These are phyloP conservation scores for Brachypalpus laphriformis DNA, from an alignment of 2,888 invertebrate genomes.

Conservation along the genomic window DNA sequence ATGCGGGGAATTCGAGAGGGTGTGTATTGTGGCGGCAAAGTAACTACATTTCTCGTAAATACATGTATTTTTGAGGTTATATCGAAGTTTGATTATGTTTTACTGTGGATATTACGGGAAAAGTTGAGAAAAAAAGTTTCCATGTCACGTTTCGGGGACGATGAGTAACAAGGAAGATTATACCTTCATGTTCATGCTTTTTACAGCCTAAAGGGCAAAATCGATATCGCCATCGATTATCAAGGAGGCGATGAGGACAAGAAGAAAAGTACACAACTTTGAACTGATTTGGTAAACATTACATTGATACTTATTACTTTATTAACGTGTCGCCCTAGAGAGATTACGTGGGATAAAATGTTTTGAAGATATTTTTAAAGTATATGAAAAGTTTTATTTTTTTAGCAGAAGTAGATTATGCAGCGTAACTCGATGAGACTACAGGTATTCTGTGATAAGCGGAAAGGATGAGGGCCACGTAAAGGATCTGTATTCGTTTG, in stretches of 20 bases:
- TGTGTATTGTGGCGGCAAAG: not conserved
- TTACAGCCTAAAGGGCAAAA: not conserved
- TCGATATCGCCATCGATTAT: not conserved
- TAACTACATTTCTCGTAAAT: not conserved
- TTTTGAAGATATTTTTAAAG: not conserved
- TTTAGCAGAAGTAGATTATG: no score
- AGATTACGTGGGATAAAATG: not conserved
- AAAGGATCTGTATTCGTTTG: no score
- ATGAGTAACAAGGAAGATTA: not conserved
- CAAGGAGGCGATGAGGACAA: not conserved
- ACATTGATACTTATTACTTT: not conserved
- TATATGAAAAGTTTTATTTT: not conserved
- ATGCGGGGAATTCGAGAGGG: not conserved
- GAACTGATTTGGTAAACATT: not conserved
- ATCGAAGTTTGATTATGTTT: slow-evolving; percentile 26
- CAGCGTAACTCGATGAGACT: no score
- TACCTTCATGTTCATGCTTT: not conserved
- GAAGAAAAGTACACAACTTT: not conserved
- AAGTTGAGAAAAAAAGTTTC: not conserved
- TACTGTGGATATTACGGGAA: not conserved
- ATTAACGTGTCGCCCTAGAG: not conserved
- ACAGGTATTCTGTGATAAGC: no score
- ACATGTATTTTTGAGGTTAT: not conserved
- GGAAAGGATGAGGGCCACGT: no score
- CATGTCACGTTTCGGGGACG: not conserved